Percentiles rank a stretch among this genome's conserved stretches.
phyloP scores from a whole-genome alignment of 2,797 vertebrate species.

The Mycteria americana region DNA sequence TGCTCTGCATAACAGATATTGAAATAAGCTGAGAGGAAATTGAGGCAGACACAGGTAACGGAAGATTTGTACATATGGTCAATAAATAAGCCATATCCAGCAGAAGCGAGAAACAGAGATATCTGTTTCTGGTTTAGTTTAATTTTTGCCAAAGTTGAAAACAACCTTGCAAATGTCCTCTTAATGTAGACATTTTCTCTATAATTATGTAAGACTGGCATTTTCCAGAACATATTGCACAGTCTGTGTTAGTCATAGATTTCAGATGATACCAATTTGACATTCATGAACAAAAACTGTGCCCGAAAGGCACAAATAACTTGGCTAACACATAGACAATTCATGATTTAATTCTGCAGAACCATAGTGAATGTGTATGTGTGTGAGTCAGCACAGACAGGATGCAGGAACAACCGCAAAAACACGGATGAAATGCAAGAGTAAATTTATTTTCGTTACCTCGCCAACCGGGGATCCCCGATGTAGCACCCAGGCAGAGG shows the following conservation, averaged over 20 bases:
- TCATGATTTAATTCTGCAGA: background rate
- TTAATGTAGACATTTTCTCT: background rate
- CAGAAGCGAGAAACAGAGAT: background rate
- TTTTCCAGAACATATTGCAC: background rate
- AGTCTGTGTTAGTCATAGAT: background rate
- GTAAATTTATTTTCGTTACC: background rate
- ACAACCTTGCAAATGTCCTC: background rate
- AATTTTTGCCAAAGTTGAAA: background rate
- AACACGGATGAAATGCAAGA: background rate
- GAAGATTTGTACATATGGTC: background rate
- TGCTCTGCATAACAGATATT: background rate
- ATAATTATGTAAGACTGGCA: background rate
- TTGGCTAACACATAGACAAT: background rate
- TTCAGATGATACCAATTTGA: background rate
- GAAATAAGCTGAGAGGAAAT: background rate
- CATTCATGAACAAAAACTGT: background rate
- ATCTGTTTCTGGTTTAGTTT: background rate
- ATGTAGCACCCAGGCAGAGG: background rate
- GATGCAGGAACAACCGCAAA: background rate
- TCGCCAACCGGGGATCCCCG: accelerated
- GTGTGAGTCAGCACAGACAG: background rate
- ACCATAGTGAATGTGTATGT: accelerated
- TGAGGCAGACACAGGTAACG: background rate
- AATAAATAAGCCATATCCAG: background rate
- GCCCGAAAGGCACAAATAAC: background rate